Evolutionary conservation across 2,797 vertebrate genomes (phyloP).

Genomic region (Centroberyx gerrardi): DNA sequence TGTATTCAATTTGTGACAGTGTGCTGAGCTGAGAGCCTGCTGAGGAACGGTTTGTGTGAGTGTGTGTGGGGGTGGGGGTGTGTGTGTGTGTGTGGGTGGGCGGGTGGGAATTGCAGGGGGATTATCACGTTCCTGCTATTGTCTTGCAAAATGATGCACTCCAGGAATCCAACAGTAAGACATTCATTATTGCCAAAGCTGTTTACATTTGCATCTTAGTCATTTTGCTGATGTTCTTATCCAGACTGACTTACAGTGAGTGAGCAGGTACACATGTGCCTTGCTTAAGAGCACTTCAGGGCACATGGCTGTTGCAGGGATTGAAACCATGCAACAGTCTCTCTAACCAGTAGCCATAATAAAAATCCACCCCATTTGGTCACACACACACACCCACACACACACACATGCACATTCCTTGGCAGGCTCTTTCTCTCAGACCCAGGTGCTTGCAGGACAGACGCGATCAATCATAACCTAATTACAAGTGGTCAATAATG

Average conservation of each 20-base stretch:
- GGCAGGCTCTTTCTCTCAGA: not conserved
- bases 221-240: too few relatives aligned
- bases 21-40: not conserved
- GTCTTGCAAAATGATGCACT: not conserved
- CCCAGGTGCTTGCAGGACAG: not conserved
- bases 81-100: too few relatives aligned
- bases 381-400: not conserved
- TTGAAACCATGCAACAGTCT: too few relatives aligned
- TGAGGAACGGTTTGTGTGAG: not conserved
- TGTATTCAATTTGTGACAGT: not conserved
- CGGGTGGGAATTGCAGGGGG: too few relatives aligned
- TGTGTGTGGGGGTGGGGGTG: too few relatives aligned
- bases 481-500: slow-evolving; percentile 17
- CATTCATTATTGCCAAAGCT: not conserved
- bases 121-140: too few relatives aligned
- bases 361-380: too few relatives aligned
- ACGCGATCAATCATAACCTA: slow-evolving; percentile 25
- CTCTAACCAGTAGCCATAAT: not conserved
- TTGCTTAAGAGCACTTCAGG: too few relatives aligned
- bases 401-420: not conserved
- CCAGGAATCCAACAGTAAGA: not conserved
- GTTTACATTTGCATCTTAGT: too few relatives aligned
- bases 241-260: too few relatives aligned
- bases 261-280: too few relatives aligned
- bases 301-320: too few relatives aligned